These are phyloP conservation scores for Reticulitermes speratus DNA, from an alignment of 1,140 invertebrate species.

Conservation along the genomic window DNA sequence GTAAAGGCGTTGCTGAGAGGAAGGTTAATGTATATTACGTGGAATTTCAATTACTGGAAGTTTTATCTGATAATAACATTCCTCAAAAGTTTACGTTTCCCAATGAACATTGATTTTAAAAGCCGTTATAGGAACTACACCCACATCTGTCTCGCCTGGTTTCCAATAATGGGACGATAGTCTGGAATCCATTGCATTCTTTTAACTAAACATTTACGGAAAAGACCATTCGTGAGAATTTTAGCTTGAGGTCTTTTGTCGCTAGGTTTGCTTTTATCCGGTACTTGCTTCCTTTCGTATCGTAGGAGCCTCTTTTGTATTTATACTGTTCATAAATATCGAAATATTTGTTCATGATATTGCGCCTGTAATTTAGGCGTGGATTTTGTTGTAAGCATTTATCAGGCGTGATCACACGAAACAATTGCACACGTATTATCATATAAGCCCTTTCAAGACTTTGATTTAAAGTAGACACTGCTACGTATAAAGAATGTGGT, in stretches of 20 bases:
- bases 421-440: too few relatives aligned
- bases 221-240: background rate
- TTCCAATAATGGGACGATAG: background rate
- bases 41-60: conserved; percentile 5
- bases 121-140: background rate
- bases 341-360: too few relatives aligned
- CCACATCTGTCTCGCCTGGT: background rate
- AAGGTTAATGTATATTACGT: background rate
- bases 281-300: too few relatives aligned
- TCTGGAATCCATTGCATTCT: background rate
- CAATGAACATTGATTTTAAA: background rate
- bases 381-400: too few relatives aligned
- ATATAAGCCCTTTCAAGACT: too few relatives aligned
- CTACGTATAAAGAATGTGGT: too few relatives aligned
- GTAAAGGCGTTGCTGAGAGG: background rate
- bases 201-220: background rate
- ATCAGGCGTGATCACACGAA: too few relatives aligned
- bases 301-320: too few relatives aligned
- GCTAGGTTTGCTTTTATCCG: background rate
- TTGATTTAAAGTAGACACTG: too few relatives aligned
- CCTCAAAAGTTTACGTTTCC: background rate
- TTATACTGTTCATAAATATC: too few relatives aligned
- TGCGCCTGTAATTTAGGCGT: too few relatives aligned
- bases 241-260: background rate
- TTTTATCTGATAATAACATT: conserved; percentile 12